These are phyloP conservation scores for Anagyrus pseudococci DNA, from an alignment of 2,888 invertebrate species.

Conservation along the genomic window DNA sequence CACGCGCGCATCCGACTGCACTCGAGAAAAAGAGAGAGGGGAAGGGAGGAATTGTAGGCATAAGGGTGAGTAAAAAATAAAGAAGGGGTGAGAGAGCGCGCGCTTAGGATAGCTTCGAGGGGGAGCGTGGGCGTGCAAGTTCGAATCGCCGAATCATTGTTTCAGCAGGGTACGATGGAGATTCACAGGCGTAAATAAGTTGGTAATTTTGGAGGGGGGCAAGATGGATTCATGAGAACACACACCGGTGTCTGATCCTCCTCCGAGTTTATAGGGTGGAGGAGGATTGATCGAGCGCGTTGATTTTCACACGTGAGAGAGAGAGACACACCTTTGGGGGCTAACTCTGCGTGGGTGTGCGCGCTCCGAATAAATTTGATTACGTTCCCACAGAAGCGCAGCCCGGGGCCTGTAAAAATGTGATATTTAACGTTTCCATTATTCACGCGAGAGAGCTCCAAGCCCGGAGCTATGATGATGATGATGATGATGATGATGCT, in stretches of 20 bases:
- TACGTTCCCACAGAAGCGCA: constrained; percentile 21
- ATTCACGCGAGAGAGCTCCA: constrained; percentile 11
- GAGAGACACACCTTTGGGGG: background rate
- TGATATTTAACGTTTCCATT: constrained; percentile 20
- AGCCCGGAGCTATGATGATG: background rate
- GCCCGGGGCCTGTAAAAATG: constrained; percentile 7
- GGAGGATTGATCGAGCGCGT: constrained; percentile 1
- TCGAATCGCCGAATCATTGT: background rate
- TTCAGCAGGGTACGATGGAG: too few relatives aligned
- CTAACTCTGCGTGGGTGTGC: background rate
- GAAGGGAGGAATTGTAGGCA: too few relatives aligned
- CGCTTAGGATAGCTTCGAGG: too few relatives aligned
- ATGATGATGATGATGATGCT: constrained; percentile 8
- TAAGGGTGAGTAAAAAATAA: background rate
- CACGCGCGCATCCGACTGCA: background rate
- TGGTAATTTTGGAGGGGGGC: constrained; percentile 13
- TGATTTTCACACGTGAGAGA: constrained; percentile 34
- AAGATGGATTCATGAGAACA: constrained; percentile 25
- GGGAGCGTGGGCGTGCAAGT: too few relatives aligned
- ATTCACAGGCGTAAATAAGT: constrained; percentile 16
- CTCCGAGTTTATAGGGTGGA: background rate
- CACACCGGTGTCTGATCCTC: background rate
- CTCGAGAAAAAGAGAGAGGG: background rate
- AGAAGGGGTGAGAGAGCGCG: background rate
- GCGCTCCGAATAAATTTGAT: constrained; percentile 5